A percentile compares a stretch with the other conserved stretches of the same genome.
Conservation (phyloP, 2,888 invertebrate species). For the Sabellastarte sp. region DNA sequence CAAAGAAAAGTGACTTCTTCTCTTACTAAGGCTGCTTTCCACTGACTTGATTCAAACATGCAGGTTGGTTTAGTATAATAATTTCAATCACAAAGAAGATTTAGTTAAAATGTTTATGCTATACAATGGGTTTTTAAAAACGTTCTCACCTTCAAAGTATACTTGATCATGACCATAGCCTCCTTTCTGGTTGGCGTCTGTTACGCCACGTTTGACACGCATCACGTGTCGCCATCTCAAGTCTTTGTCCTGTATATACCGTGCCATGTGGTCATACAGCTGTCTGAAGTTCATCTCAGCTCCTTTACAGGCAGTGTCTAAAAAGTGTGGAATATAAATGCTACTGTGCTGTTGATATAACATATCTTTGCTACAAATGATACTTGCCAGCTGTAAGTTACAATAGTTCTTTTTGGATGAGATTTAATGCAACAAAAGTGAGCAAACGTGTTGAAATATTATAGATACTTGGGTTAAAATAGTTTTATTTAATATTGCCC, state of each 20-base stretch:
- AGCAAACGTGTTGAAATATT: not conserved
- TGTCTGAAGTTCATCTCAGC: slow-evolving; percentile 53
- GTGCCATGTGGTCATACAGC: slow-evolving; percentile 52
- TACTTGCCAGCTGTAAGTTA: too few relatives aligned
- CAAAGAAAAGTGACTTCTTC: too few relatives aligned
- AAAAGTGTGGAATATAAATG: too few relatives aligned
- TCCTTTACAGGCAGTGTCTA: slow-evolving; percentile 57
- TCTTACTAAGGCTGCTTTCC: too few relatives aligned
- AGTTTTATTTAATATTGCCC: not conserved
- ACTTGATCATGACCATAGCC: slow-evolving; percentile 57
- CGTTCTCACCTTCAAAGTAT: slow-evolving; percentile 58
- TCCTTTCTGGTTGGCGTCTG: slow-evolving; percentile 49
- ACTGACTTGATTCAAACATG: too few relatives aligned
- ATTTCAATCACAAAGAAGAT: too few relatives aligned
- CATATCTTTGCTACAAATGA: too few relatives aligned
- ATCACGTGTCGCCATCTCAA: slow-evolving; percentile 56
- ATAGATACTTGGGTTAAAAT: not conserved
- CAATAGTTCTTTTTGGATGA: too few relatives aligned
- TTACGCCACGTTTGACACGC: slow-evolving; percentile 51
- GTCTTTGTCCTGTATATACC: slow-evolving; percentile 47
- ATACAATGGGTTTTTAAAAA: too few relatives aligned
- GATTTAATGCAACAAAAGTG: not conserved
- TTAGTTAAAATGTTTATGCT: too few relatives aligned
- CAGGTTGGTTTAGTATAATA: too few relatives aligned
- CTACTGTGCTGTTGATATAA: too few relatives aligned